Conservation (phyloP, 2,113 vertebrate species). For the Cavia aperea region DNA sequence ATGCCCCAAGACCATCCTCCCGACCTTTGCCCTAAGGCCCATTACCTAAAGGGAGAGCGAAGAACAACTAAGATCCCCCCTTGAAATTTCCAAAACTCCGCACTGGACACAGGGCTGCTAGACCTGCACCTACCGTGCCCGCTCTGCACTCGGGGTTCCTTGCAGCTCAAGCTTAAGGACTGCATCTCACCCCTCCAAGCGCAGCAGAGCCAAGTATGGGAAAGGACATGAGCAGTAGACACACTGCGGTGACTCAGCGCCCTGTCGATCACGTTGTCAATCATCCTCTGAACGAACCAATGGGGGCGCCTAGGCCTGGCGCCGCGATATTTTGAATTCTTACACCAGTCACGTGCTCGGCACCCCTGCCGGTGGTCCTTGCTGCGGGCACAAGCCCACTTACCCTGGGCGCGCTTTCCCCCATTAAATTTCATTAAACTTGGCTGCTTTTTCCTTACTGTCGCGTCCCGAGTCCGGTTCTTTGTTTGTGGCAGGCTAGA, state of each 20-base stretch:
- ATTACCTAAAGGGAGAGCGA: background rate
- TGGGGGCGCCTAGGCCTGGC: background rate
- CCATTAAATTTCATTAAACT: background rate
- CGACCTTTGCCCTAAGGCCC: background rate
- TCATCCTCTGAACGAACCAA: background rate
- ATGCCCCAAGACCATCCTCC: background rate
- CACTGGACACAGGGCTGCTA: background rate
- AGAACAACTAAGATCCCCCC: background rate
- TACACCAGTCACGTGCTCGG: background rate
- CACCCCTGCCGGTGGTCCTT: background rate
- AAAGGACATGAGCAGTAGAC: background rate
- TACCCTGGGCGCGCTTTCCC: background rate
- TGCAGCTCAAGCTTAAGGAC: background rate
- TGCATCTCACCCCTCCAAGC: background rate
- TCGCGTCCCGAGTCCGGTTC: background rate
- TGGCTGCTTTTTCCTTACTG: background rate
- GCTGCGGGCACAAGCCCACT: background rate
- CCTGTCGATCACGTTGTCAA: background rate
- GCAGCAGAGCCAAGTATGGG: background rate
- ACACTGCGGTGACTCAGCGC: background rate
- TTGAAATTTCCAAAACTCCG: background rate
- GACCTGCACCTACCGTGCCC: too few relatives aligned
- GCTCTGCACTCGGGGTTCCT: too few relatives aligned
- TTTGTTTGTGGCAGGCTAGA: background rate
- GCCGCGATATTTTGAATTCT: background rate